Conservation (phyloP, 2,113 vertebrate species). For the Callopanchax toddi region DNA sequence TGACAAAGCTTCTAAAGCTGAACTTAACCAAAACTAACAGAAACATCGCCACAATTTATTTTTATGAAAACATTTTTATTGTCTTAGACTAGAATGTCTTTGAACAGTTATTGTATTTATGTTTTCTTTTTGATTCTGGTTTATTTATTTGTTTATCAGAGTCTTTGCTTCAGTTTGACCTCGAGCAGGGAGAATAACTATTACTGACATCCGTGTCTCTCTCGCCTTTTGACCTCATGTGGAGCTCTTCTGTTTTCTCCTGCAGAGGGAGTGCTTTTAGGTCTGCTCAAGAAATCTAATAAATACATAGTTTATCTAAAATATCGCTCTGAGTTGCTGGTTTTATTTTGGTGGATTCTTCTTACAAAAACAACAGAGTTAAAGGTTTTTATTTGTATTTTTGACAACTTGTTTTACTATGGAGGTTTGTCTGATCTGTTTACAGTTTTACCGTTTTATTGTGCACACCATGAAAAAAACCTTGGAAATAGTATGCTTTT, state of each 20-base stretch:
- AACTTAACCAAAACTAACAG: constrained; percentile 73
- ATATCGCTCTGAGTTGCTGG: background rate
- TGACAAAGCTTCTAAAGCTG: constrained; percentile 76
- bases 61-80: constrained; percentile 28
- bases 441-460: too few relatives aligned
- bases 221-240: constrained; percentile 23
- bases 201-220: constrained; percentile 47
- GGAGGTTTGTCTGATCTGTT: too few relatives aligned
- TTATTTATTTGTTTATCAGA: constrained; percentile 78
- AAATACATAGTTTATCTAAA: constrained; percentile 62
- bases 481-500: too few relatives aligned
- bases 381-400: too few relatives aligned
- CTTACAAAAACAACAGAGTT: too few relatives aligned
- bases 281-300: constrained; percentile 57
- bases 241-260: constrained; percentile 24
- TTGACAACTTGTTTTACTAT: too few relatives aligned
- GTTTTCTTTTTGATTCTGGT: constrained; percentile 42
- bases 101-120: constrained; percentile 57
- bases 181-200: constrained; percentile 36
- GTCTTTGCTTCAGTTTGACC: constrained; percentile 31
- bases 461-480: too few relatives aligned
- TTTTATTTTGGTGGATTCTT: background rate
- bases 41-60: constrained; percentile 32
- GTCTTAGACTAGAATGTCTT: constrained; percentile 45
- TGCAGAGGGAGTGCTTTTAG: constrained; percentile 41